Conservation (phyloP, 2,797 vertebrate species). For the Gymnodraco acuticeps region DNA sequence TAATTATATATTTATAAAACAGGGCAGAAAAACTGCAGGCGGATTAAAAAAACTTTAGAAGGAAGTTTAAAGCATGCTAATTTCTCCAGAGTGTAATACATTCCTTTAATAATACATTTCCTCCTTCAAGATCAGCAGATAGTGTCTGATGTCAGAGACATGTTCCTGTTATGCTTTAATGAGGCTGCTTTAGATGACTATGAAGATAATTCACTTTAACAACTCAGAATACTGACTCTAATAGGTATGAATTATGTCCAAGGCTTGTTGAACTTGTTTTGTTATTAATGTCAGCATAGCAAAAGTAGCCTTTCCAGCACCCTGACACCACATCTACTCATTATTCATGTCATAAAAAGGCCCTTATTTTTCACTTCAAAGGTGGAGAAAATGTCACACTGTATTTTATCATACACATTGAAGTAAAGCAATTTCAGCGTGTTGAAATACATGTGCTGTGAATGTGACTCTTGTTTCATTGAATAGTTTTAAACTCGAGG, state of each 20-base stretch:
- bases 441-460: not conserved
- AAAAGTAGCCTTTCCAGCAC: constrained; percentile 17
- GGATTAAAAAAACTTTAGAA: constrained; percentile 34
- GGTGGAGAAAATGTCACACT: constrained; percentile 19
- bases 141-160: constrained; percentile 53
- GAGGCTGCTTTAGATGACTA: constrained; percentile 60
- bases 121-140: constrained; percentile 54
- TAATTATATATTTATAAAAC: constrained; percentile 49
- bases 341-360: constrained; percentile 6
- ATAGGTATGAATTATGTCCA: constrained; percentile 51
- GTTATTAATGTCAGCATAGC: constrained; percentile 19
- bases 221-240: constrained; percentile 58
- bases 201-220: constrained; percentile 59
- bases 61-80: constrained; percentile 48
- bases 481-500: not conserved
- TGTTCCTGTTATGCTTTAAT: constrained; percentile 51
- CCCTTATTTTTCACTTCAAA: constrained; percentile 15
- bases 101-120: constrained; percentile 47
- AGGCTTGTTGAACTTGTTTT: constrained; percentile 31
- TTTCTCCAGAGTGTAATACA: constrained; percentile 63
- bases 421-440: constrained; percentile 16
- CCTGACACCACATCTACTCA: constrained; percentile 2
- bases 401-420: not conserved
- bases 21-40: constrained; percentile 27
- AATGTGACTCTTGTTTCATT: not conserved